Evolutionary conservation across 2,113 vertebrate genomes (phyloP).

Genomic region (Embiotoca jacksoni): DNA sequence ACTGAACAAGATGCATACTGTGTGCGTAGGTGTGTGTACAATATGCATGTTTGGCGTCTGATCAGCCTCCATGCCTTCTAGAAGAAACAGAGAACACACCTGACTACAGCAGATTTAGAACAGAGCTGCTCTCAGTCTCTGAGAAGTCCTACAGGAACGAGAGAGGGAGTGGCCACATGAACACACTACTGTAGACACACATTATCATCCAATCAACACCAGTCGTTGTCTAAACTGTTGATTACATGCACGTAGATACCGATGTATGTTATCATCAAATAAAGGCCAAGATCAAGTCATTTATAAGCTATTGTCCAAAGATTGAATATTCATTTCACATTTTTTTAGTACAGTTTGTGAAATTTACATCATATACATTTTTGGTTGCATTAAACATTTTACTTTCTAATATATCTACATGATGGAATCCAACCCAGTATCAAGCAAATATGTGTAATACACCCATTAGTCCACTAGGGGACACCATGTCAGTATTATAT

Average conservation of each 20-base stretch:
- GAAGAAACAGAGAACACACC: conserved; percentile 83
- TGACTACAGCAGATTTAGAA: conserved; percentile 85
- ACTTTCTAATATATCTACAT: no score
- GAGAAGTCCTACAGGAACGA: conserved; percentile 84
- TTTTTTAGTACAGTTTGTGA: neutral
- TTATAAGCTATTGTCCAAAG: no score
- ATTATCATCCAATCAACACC: conserved; percentile 31
- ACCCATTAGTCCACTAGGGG: no score
- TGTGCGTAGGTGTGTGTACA: conserved; percentile 28
- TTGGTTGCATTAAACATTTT: no score
- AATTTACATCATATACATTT: neutral
- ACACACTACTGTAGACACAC: conserved; percentile 71
- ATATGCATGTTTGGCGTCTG: conserved; percentile 60
- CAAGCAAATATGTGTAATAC: no score
- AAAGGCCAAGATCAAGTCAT: neutral
- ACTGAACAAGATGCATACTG: conserved; percentile 56
- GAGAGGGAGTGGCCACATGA: conserved; percentile 82
- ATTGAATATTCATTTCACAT: neutral
- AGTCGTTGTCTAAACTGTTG: neutral
- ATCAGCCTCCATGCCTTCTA: conserved; percentile 79
- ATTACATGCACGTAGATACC: conserved; percentile 48
- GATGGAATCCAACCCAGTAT: no score
- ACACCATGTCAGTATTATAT: no score
- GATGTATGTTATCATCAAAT: neutral
- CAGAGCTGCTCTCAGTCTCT: conserved; percentile 85